A percentile compares a stretch with the other conserved stretches of the same genome.
Conservation (phyloP, 2,113 vertebrate species). For the Oxyura jamaicensis region DNA sequence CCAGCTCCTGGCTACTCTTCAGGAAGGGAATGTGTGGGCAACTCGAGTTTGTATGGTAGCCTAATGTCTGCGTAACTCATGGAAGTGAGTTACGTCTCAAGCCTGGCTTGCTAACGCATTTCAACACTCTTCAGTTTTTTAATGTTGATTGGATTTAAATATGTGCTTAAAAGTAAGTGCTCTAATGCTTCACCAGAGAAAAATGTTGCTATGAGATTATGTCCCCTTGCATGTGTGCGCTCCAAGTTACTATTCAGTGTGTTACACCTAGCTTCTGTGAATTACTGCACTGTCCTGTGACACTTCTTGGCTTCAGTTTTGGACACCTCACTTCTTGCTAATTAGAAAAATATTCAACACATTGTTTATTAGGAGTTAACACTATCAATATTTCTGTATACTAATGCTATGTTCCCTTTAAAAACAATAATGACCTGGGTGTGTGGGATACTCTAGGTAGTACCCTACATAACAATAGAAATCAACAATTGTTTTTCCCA, state of each 20-base stretch:
- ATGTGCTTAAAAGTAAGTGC: neutral
- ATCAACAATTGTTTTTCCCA: neutral
- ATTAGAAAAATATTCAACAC: neutral
- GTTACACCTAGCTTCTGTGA: neutral
- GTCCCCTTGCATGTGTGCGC: neutral
- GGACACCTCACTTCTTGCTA: neutral
- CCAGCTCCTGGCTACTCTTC: neutral
- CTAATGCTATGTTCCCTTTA: neutral
- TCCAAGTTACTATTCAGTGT: neutral
- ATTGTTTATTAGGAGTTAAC: neutral
- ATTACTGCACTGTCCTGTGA: neutral
- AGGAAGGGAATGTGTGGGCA: neutral
- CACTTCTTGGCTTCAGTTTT: neutral
- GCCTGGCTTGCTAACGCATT: neutral
- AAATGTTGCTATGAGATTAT: neutral
- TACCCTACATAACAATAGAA: neutral
- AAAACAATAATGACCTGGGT: neutral
- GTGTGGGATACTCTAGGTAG: neutral
- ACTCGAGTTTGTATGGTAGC: neutral
- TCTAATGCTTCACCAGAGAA: neutral
- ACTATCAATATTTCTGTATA: neutral
- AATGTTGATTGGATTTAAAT: neutral
- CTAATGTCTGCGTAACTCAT: neutral
- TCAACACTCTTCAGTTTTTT: neutral
- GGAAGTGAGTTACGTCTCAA: neutral